Evolutionary conservation across 2,888 invertebrate genomes (phyloP).

Genomic region (Nowickia ferox): DNA sequence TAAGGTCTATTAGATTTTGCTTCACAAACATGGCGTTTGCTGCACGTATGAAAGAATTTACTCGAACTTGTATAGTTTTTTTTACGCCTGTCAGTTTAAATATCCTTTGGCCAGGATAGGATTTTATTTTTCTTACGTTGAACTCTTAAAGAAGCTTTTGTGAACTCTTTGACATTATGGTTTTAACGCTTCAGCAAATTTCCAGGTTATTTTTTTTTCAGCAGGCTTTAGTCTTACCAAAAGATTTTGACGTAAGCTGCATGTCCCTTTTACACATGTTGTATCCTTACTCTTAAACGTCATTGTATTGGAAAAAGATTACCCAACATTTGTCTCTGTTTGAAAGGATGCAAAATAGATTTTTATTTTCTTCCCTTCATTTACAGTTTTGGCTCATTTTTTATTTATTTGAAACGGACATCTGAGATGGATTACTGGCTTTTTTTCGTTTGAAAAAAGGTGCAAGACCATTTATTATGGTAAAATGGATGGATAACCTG

Average conservation of each 20-base stretch:
- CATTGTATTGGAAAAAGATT: conserved; percentile 64
- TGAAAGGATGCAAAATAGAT: conserved; percentile 41
- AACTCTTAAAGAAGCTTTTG: conserved; percentile 40
- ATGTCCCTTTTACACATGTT: conserved; percentile 32
- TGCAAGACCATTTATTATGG: conserved; percentile 71
- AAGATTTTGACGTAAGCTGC: conserved; percentile 21
- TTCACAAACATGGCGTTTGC: conserved; percentile 31
- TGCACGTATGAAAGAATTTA: not conserved
- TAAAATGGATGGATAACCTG: conserved; percentile 43
- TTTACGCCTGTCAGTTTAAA: conserved; percentile 70
- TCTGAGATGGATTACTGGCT: conserved; percentile 74
- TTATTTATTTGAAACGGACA: conserved; percentile 74
- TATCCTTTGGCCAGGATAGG: conserved; percentile 68
- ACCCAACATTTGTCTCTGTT: conserved; percentile 64
- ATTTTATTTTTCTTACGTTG: conserved; percentile 42
- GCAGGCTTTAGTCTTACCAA: not conserved
- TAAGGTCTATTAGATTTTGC: conserved; percentile 64
- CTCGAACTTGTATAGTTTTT: conserved; percentile 39
- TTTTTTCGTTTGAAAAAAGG: conserved; percentile 48
- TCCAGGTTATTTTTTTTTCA: conserved; percentile 35
- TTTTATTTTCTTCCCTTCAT: conserved; percentile 9
- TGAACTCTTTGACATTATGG: conserved; percentile 70
- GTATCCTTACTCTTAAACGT: conserved; percentile 31
- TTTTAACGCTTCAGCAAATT: conserved; percentile 71
- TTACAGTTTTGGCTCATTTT: conserved; percentile 55